phyloP scores from a whole-genome alignment of 2,797 vertebrate genomes.

The Coendou prehensilis region DNA sequence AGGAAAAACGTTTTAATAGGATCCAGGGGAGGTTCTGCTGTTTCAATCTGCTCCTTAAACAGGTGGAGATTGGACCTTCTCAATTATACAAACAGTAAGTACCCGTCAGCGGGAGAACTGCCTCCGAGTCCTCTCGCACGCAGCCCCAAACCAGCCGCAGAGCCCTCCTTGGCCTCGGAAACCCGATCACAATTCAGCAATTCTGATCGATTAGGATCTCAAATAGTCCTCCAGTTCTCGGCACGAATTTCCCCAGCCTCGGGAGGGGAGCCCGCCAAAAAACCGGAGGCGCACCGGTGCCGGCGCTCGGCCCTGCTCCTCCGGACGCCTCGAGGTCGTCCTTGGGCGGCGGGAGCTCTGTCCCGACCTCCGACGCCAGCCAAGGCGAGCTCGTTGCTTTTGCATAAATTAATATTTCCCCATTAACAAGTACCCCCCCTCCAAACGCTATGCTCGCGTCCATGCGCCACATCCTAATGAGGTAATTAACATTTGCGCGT shows the following conservation, averaged over 20 bases:
- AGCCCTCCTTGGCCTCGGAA: conserved; percentile 69
- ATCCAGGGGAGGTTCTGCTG: conserved; percentile 93
- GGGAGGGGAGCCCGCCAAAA: background rate
- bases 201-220: conserved; percentile 78
- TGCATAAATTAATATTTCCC: conserved; percentile 86
- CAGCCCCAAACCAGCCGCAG: conserved; percentile 65
- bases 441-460: conserved; percentile 80
- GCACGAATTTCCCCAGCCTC: conserved; percentile 4
- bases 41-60: conserved; percentile 92
- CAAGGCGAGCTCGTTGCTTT: conserved; percentile 76
- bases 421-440: conserved; percentile 83
- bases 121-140: conserved; percentile 70
- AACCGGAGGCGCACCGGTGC: conserved; percentile 33
- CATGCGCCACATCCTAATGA: conserved; percentile 86
- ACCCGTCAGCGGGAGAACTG: conserved; percentile 85
- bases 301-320: conserved; percentile 61
- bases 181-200: conserved; percentile 70
- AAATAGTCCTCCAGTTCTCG: background rate
- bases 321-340: conserved; percentile 62
- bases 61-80: conserved; percentile 94
- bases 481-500: conserved; percentile 87
- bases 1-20: conserved; percentile 94
- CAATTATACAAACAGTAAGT: conserved; percentile 93
- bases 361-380: conserved; percentile 80
- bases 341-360: conserved; percentile 67